These are phyloP conservation scores for Lapara coniferarum DNA, from an alignment of 2,888 invertebrate genomes.

Conservation along the genomic window DNA sequence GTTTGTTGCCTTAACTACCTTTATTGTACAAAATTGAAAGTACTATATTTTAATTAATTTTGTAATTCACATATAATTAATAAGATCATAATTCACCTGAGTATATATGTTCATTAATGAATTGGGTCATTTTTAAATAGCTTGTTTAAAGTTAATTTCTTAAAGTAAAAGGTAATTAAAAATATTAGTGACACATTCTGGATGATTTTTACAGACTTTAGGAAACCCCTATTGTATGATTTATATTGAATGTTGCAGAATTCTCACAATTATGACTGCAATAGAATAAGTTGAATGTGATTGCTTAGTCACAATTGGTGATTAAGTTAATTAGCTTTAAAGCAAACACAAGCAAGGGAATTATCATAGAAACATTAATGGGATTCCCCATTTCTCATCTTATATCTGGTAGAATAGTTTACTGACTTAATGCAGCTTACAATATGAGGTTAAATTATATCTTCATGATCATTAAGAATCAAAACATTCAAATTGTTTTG, in stretches of 20 bases:
- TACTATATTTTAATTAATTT: no score
- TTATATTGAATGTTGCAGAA: neutral
- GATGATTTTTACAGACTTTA: neutral
- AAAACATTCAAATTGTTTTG: neutral
- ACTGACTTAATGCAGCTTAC: neutral
- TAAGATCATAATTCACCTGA: neutral
- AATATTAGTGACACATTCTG: neutral
- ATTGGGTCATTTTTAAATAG: neutral
- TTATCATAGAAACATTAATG: constrained; percentile 15
- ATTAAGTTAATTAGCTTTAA: constrained; percentile 20
- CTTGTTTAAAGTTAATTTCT: neutral
- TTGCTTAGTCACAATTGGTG: constrained; percentile 16
- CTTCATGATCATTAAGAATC: neutral
- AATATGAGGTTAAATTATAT: neutral
- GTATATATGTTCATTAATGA: neutral
- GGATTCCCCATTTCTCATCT: constrained; percentile 17
- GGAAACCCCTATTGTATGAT: neutral
- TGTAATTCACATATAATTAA: no score
- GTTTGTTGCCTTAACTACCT: neutral
- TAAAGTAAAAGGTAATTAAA: neutral
- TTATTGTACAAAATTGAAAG: no score
- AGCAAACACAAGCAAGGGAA: constrained; percentile 13
- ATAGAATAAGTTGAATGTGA: constrained; percentile 18
- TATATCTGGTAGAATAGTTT: neutral
- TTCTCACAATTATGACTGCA: constrained; percentile 14